A percentile compares a stretch with the other conserved stretches of the same genome.
phyloP scores from a whole-genome alignment of 2,888 invertebrate species.

The Drosophila macrothrix region DNA sequence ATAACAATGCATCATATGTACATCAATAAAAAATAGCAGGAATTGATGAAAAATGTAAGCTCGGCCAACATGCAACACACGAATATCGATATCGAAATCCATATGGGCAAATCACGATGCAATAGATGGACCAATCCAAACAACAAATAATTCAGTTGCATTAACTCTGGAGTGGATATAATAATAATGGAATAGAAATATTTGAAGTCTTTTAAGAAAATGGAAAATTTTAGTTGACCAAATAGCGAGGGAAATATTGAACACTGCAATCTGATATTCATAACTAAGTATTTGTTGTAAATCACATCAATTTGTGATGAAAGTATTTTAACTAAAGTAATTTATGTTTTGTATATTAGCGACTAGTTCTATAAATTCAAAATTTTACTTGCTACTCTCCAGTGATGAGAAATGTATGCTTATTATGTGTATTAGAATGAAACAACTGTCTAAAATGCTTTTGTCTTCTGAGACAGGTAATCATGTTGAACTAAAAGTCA shows the following conservation, averaged over 20 bases:
- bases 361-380: not conserved
- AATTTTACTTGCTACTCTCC: not conserved
- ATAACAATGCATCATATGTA: no score
- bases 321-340: not conserved
- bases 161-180: not conserved
- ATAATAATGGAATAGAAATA: no score
- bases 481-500: not conserved
- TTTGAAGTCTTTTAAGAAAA: no score
- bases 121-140: fast-evolving
- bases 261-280: not conserved
- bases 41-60: no score
- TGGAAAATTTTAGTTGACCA: not conserved
- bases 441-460: not conserved
- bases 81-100: no score
- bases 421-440: not conserved
- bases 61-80: not conserved
- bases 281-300: not conserved
- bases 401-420: no score
- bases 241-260: not conserved
- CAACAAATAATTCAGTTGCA: no score
- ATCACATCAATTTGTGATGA: not conserved
- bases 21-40: no score
- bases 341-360: no score
- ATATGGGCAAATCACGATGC: not conserved
- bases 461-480: not conserved